A percentile compares a stretch with the other conserved stretches of the same genome.
phyloP scores from a whole-genome alignment of 2,797 vertebrate genomes.

The Staurois parvus region DNA sequence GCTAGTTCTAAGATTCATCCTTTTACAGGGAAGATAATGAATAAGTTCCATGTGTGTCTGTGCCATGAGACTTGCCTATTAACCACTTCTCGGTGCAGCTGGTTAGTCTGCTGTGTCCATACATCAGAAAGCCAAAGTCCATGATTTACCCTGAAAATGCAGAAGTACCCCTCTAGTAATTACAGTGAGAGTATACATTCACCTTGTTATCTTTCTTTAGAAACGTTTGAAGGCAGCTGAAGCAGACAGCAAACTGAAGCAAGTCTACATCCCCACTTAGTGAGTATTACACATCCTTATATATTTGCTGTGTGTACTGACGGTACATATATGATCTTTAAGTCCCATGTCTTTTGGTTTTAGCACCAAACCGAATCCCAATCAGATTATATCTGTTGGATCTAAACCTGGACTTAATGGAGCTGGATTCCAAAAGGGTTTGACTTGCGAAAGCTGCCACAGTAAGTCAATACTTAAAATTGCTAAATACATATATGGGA shows the following conservation, averaged over 20 bases:
- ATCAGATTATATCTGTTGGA: slow-evolving; percentile 93
- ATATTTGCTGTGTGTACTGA: neutral
- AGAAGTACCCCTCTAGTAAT: too few relatives aligned
- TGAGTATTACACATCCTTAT: slow-evolving; percentile 69
- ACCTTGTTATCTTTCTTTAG: slow-evolving; percentile 56
- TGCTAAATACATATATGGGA: neutral
- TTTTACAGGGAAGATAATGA: too few relatives aligned
- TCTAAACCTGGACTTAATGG: slow-evolving; percentile 93
- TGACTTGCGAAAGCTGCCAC: slow-evolving; percentile 94
- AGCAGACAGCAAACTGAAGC: slow-evolving; percentile 86
- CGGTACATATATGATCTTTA: neutral
- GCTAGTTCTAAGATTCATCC: neutral
- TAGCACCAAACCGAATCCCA: slow-evolving; percentile 95
- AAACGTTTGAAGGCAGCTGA: slow-evolving; percentile 86
- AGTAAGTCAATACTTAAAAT: slow-evolving; percentile 79
- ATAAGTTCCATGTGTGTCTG: neutral
- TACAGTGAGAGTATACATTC: neutral
- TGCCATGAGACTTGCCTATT: too few relatives aligned
- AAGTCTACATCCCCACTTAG: slow-evolving; percentile 89
- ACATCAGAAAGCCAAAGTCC: neutral
- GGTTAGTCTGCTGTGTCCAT: neutral
- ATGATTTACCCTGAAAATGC: too few relatives aligned
- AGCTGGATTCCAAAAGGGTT: slow-evolving; percentile 91
- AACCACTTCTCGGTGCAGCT: too few relatives aligned
- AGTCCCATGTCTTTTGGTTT: neutral